Evolutionary conservation across 2,888 invertebrate genomes (phyloP).

Genomic region (Callinectes sapidus): DNA sequence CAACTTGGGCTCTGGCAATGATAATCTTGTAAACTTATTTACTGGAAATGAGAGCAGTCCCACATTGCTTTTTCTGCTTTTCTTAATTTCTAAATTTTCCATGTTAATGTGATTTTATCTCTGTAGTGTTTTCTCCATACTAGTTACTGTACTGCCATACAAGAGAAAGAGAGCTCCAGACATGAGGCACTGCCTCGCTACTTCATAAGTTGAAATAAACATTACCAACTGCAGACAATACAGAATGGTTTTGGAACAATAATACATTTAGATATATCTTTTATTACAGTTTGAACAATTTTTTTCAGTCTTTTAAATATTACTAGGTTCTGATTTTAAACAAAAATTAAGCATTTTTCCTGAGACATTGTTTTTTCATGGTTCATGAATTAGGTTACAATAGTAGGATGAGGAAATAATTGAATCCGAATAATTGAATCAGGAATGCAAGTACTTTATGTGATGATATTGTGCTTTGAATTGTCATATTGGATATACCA

Average conservation of each 20-base stretch:
- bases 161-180: conserved; percentile 29
- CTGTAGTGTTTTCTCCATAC: conserved; percentile 21
- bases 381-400: not conserved
- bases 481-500: not conserved
- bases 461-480: not conserved
- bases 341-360: not conserved
- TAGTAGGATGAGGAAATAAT: not conserved
- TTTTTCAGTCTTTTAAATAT: not conserved
- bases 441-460: conserved; percentile 18
- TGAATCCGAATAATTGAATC: not conserved
- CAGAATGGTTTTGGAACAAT: not conserved
- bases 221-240: conserved; percentile 20
- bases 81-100: conserved; percentile 34
- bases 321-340: not conserved
- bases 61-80: conserved; percentile 54
- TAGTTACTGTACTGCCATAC: not conserved
- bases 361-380: not conserved
- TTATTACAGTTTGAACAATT: not conserved
- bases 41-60: conserved; percentile 59
- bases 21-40: conserved; percentile 15
- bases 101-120: conserved; percentile 20
- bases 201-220: conserved; percentile 28
- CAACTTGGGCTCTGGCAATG: conserved; percentile 62
- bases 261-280: not conserved
- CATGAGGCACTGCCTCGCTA: conserved; percentile 42